Evolutionary conservation across 2,888 invertebrate species (phyloP).

Genomic region (Epirrita christyi): DNA sequence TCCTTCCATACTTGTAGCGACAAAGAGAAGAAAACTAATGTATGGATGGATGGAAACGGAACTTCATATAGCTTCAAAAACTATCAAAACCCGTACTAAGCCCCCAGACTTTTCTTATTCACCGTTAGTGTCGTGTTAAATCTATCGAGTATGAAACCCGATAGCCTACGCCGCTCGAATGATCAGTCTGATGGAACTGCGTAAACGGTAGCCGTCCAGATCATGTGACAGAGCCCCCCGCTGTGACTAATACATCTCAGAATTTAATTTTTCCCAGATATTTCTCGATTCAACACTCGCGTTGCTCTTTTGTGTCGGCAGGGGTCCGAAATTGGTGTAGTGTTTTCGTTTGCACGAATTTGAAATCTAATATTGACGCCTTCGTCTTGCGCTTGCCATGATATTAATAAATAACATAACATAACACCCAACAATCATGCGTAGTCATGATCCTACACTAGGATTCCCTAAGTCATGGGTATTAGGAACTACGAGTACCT

Average conservation of each 20-base stretch:
- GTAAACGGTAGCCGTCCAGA: slow-evolving; percentile 73
- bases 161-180: slow-evolving; percentile 57
- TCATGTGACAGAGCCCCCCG: slow-evolving; percentile 70
- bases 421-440: no score
- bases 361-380: slow-evolving; percentile 39
- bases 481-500: no score
- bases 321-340: slow-evolving; percentile 43
- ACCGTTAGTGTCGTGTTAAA: slow-evolving; percentile 55
- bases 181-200: slow-evolving; percentile 51
- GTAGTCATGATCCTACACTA: no score
- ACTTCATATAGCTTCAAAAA: no score
- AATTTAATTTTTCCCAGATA: slow-evolving; percentile 46
- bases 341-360: slow-evolving; percentile 39
- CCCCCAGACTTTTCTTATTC: slow-evolving; percentile 45
- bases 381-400: slow-evolving; percentile 24
- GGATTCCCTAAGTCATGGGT: no score
- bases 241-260: slow-evolving; percentile 44
- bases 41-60: no score
- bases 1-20: no score
- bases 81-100: no score
- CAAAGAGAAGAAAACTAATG: no score
- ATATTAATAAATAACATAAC: no score
- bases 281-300: slow-evolving; percentile 36
- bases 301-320: slow-evolving; percentile 42
- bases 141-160: slow-evolving; percentile 68